Evolutionary conservation across 2,113 vertebrate species (phyloP).

Genomic region (Opisthocomus hoazin): DNA sequence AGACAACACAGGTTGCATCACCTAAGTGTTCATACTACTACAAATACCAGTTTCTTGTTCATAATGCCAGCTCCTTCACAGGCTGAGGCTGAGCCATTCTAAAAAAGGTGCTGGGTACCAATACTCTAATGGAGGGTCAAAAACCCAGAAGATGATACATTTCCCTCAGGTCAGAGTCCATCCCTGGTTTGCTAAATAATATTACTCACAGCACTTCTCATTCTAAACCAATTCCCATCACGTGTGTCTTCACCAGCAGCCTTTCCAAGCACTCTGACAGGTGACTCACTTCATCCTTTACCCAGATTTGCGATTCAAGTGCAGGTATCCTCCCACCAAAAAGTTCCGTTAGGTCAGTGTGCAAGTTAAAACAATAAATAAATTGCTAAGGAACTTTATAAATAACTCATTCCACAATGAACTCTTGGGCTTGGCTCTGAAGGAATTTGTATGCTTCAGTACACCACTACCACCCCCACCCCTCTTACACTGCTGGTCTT

Average conservation of each 20-base stretch:
- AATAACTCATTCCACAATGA: not conserved
- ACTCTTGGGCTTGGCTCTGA: not conserved
- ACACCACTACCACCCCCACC: fast-evolving
- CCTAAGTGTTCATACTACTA: not conserved
- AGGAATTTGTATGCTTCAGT: not conserved
- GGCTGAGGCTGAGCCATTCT: not conserved
- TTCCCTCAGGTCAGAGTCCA: not conserved
- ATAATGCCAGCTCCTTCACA: not conserved
- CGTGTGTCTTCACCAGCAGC: not conserved
- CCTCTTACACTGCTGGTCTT: fast-evolving
- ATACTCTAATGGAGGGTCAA: not conserved
- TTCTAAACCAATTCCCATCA: not conserved
- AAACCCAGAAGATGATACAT: not conserved
- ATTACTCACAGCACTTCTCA: not conserved
- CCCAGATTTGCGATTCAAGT: not conserved
- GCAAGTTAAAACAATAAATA: not conserved
- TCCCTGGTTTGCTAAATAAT: not conserved
- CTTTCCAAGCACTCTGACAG: not conserved
- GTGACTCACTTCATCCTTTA: not conserved
- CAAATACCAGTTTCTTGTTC: not conserved
- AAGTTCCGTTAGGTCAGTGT: not conserved
- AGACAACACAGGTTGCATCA: not conserved
- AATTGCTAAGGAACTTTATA: not conserved
- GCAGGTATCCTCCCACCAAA: not conserved
- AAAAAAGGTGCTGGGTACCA: not conserved